Percentiles rank a stretch among this genome's conserved stretches.
Evolutionary conservation across 2,113 vertebrate species (phyloP).

Genomic region (Erythrocercus mccallii): DNA sequence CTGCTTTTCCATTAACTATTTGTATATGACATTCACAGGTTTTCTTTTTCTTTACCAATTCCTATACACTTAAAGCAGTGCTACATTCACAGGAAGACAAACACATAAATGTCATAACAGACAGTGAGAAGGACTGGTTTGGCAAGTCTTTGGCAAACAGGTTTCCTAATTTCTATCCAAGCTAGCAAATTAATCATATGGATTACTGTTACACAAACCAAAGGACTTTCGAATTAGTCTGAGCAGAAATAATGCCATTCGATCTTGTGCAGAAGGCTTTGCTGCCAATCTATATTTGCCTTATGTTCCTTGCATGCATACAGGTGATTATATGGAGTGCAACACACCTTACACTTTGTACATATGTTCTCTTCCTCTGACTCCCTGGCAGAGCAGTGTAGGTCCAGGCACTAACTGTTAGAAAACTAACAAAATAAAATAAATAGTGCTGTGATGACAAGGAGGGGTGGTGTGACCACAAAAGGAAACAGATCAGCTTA

Average conservation of each 20-base stretch:
- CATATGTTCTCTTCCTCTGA: background rate
- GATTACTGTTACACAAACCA: background rate
- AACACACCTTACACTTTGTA: background rate
- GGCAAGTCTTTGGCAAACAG: conserved; percentile 23
- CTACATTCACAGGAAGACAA: background rate
- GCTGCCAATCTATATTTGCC: background rate
- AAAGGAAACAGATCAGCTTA: conserved; percentile 29
- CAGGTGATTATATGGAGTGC: fast-evolving
- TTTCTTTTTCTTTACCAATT: background rate
- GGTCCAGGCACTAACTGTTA: background rate
- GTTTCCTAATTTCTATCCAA: conserved; percentile 16
- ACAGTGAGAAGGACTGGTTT: conserved; percentile 32
- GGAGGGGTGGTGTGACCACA: background rate
- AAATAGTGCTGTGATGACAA: background rate
- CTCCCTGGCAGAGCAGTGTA: background rate
- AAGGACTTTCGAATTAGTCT: background rate
- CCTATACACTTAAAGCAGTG: background rate
- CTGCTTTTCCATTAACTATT: background rate
- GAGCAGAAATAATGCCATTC: background rate
- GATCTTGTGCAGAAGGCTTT: background rate
- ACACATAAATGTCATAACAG: background rate
- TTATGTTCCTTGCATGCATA: background rate
- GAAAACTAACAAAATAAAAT: background rate
- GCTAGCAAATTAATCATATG: background rate
- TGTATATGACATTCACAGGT: background rate